Evolutionary conservation across 64 coral and sea anemone species (phyloP).

Genomic region (Trachythela sp.): DNA sequence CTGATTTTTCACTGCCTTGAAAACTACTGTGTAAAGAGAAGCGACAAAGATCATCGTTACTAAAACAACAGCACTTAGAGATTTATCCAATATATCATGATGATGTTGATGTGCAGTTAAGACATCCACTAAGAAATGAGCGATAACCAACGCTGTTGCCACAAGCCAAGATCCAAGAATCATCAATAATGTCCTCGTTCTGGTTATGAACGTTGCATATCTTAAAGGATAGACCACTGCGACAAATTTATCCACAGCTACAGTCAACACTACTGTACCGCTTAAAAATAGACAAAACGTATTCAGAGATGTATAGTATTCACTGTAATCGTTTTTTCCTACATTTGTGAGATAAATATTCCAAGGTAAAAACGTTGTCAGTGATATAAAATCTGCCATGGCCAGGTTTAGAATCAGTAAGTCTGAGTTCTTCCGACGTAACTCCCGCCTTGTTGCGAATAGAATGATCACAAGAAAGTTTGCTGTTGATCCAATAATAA

Average conservation of each 20-base stretch:
- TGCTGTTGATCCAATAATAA: background rate
- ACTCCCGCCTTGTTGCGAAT: background rate
- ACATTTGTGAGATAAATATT: slow-evolving; percentile 1
- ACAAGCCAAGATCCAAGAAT: background rate
- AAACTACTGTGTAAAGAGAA: background rate
- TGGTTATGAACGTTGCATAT: background rate
- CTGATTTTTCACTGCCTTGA: background rate
- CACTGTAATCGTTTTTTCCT: background rate
- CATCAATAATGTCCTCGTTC: background rate
- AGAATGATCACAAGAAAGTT: background rate
- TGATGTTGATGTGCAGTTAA: background rate
- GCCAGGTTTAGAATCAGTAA: background rate
- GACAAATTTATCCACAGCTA: background rate
- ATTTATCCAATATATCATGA: background rate
- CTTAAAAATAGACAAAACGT: background rate
- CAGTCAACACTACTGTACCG: background rate
- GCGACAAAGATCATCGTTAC: background rate
- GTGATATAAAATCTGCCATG: background rate
- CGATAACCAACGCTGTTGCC: background rate
- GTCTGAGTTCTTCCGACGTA: background rate
- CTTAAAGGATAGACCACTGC: background rate
- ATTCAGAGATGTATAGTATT: background rate
- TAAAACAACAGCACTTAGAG: slow-evolving; percentile 1
- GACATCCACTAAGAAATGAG: background rate
- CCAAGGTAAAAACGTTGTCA: slow-evolving; percentile 18